A percentile compares a stretch with the other conserved stretches of the same genome.
Evolutionary conservation across 2,113 vertebrate genomes (phyloP).

Genomic region (Ciconia boyciana): DNA sequence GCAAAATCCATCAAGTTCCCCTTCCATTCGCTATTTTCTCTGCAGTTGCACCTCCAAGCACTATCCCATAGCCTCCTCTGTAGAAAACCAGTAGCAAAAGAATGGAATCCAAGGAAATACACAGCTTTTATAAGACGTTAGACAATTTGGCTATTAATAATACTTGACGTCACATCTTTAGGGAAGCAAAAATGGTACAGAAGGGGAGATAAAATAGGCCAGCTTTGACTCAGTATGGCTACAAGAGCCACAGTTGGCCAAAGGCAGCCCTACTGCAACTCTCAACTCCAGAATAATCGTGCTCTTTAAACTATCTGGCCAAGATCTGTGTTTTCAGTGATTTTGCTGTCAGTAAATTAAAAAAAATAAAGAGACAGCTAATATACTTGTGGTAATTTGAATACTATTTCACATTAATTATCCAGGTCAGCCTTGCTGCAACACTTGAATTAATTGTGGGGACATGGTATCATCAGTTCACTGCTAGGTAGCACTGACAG

Average conservation of each 20-base stretch:
- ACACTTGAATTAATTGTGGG: not conserved
- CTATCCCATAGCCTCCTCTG: not conserved
- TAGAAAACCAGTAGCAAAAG: not conserved
- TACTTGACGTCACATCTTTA: not conserved
- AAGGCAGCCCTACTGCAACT: not conserved
- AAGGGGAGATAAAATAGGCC: not conserved
- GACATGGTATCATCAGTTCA: not conserved
- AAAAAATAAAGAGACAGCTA: not conserved
- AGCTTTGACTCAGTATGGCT: not conserved
- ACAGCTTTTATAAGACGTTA: not conserved
- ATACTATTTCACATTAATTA: not conserved
- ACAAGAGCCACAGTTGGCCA: not conserved
- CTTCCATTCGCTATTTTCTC: not conserved
- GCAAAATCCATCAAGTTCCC: not conserved
- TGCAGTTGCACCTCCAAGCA: accelerated
- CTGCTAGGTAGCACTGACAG: not conserved
- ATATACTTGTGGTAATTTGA: not conserved
- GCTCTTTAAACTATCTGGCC: not conserved
- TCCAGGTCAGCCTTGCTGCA: not conserved
- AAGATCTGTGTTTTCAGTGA: not conserved
- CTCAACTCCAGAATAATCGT: not conserved
- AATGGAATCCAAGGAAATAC: not conserved
- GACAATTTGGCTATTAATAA: constrained; percentile 1
- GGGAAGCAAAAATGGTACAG: not conserved
- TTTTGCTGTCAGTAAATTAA: not conserved